phyloP scores from a whole-genome alignment of 2,113 vertebrate genomes.

The Aldabrachelys gigantea region DNA sequence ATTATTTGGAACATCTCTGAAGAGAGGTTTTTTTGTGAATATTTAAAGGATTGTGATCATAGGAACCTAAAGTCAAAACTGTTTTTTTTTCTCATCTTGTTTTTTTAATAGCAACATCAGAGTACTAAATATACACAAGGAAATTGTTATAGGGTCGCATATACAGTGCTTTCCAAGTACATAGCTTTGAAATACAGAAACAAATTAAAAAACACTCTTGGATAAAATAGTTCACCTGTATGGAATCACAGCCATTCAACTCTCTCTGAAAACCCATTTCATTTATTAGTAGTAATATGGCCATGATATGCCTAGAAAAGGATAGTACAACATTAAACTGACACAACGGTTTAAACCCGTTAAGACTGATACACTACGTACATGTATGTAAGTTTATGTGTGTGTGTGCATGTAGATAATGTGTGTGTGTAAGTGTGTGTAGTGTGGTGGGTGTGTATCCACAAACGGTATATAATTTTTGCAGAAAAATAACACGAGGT shows the following conservation, averaged over 20 bases:
- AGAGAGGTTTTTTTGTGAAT: not conserved
- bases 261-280: not conserved
- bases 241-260: not conserved
- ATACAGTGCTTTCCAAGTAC: constrained; percentile 92
- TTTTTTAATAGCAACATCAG: constrained; percentile 95
- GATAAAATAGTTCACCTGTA: constrained; percentile 81
- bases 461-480: not conserved
- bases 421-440: not conserved
- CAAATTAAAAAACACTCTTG: constrained; percentile 86
- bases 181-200: constrained; percentile 90
- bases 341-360: constrained; percentile 46
- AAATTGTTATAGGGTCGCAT: constrained; percentile 86
- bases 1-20: not conserved
- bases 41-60: not conserved
- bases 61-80: constrained; percentile 24
- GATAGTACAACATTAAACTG: constrained; percentile 77
- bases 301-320: constrained; percentile 24
- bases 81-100: constrained; percentile 77
- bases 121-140: constrained; percentile 93
- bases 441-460: not conserved
- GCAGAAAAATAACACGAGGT: constrained; percentile 49
- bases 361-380: not conserved
- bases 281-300: not conserved
- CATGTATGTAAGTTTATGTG: not conserved
- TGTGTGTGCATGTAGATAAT: no score